phyloP scores from a whole-genome alignment of 2,797 vertebrate genomes.

The Peromyscus melanophrys region DNA sequence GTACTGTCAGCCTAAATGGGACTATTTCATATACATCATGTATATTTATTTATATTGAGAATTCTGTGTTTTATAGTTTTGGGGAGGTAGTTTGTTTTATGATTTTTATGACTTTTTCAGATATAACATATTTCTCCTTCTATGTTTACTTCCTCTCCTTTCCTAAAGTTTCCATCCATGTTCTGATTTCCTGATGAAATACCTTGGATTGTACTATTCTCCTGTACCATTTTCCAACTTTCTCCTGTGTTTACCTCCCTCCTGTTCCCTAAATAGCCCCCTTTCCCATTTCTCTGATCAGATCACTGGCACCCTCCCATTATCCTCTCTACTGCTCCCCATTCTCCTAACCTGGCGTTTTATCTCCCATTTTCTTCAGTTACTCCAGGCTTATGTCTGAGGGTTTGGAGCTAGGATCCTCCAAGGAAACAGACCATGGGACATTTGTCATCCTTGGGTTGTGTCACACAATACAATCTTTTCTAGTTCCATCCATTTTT shows the following conservation, averaged over 20 bases:
- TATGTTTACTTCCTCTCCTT: not conserved
- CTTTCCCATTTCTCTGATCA: not conserved
- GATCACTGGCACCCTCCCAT: not conserved
- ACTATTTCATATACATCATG: not conserved
- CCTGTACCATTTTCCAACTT: not conserved
- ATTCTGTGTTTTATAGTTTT: not conserved
- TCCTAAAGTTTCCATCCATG: not conserved
- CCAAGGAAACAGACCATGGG: not conserved
- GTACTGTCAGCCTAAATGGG: not conserved
- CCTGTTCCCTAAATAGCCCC: not conserved
- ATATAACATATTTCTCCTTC: not conserved
- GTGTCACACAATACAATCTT: not conserved
- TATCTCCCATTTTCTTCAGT: not conserved
- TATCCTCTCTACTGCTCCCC: not conserved
- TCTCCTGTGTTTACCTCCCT: not conserved
- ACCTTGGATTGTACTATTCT: not conserved
- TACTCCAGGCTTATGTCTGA: not conserved
- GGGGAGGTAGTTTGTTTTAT: not conserved
- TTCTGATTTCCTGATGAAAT: not conserved
- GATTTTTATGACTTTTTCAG: not conserved
- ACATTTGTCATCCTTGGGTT: not conserved
- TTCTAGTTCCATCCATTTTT: not conserved
- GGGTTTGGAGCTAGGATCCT: not conserved
- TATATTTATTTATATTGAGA: not conserved
- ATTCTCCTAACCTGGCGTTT: not conserved